Conservation (phyloP, 2,888 invertebrate genomes). For the Meiosimyza platycephala region DNA sequence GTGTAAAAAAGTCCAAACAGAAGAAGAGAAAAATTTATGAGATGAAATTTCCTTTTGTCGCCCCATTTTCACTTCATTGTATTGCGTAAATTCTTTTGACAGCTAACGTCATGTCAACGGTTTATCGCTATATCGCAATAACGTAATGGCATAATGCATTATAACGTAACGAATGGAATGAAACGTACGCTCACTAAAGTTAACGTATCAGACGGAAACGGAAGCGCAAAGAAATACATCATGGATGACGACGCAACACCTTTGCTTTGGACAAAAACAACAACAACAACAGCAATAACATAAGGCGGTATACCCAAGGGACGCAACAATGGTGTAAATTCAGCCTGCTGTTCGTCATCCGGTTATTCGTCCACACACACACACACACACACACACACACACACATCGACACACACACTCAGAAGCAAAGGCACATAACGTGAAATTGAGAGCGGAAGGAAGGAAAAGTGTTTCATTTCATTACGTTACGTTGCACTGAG, state of each 20-base stretch:
- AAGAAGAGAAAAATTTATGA: conserved; percentile 17
- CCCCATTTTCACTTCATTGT: conserved; percentile 1
- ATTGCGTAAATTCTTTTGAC: not conserved
- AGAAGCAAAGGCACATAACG: no score
- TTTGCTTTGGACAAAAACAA: not conserved
- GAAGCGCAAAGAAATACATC: not conserved
- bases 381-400: not conserved
- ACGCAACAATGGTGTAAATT: not conserved
- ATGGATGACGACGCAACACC: not conserved
- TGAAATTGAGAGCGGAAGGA: conserved; percentile 4
- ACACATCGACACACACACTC: conserved; percentile 2
- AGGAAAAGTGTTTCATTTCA: conserved; percentile 11
- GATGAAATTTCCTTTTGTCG: conserved; percentile 21
- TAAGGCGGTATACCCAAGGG: not conserved
- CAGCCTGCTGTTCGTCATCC: conserved; percentile 2
- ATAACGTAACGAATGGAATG: not conserved
- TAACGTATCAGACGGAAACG: not conserved
- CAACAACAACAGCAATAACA: not conserved
- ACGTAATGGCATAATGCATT: no score
- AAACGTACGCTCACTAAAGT: not conserved
- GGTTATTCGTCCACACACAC: not conserved
- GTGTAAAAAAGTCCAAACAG: no score
- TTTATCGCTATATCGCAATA: no score
- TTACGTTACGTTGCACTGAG: not conserved
- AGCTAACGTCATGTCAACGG: not conserved